phyloP scores from a whole-genome alignment of 2,888 invertebrate species.

The Noctua fimbriata region DNA sequence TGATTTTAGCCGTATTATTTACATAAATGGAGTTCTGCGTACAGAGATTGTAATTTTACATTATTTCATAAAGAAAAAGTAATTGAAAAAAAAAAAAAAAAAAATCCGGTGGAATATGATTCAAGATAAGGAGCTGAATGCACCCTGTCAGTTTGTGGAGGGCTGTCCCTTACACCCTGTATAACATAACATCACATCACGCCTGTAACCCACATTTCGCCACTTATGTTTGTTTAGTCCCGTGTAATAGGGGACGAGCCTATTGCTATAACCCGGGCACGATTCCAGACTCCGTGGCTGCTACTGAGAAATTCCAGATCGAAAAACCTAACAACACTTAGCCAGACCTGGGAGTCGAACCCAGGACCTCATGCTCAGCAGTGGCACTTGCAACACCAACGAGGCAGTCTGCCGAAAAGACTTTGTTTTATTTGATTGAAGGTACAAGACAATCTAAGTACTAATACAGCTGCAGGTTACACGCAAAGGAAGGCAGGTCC shows the following conservation, averaged over 20 bases:
- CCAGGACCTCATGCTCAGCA: background rate
- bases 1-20: too few relatives aligned
- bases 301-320: background rate
- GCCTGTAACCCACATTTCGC: too few relatives aligned
- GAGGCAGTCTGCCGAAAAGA: background rate
- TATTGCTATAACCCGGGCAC: background rate
- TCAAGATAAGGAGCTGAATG: too few relatives aligned
- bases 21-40: too few relatives aligned
- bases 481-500: constrained; percentile 3
- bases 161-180: too few relatives aligned
- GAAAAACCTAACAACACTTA: background rate
- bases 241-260: background rate
- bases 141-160: too few relatives aligned
- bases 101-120: too few relatives aligned
- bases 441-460: background rate
- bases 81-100: too few relatives aligned
- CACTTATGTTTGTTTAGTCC: background rate
- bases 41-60: too few relatives aligned
- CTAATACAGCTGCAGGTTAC: background rate
- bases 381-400: background rate
- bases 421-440: background rate
- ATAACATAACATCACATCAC: too few relatives aligned
- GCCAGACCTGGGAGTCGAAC: background rate
- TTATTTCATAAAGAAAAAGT: too few relatives aligned
- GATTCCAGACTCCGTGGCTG: background rate